Percentiles rank a stretch among this genome's conserved stretches.
phyloP scores from a whole-genome alignment of 2,113 vertebrate species.

The Tragelaphus strepsiceros region DNA sequence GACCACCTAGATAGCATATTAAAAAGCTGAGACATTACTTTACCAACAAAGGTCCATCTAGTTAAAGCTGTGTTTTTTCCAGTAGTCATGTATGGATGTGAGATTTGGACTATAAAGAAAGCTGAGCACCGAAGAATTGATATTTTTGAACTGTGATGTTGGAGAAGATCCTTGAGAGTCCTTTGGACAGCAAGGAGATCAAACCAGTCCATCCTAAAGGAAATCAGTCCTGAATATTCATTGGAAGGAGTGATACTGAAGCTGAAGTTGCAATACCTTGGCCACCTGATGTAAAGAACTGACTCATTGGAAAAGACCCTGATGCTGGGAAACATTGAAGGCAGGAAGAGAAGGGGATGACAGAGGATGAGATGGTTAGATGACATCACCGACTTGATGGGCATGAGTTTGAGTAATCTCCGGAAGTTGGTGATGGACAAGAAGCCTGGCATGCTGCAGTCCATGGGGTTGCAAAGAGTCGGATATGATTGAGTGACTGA shows the following conservation, averaged over 20 bases:
- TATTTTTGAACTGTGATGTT: not conserved
- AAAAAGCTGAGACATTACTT: not conserved
- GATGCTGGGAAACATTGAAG: not conserved
- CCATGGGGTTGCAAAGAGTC: not conserved
- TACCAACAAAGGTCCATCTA: not conserved
- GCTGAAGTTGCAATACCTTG: not conserved
- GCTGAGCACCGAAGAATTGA: not conserved
- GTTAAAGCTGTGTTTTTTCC: not conserved
- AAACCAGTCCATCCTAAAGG: not conserved
- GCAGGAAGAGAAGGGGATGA: not conserved
- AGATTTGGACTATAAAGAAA: not conserved
- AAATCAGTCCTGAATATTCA: not conserved
- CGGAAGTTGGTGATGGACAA: not conserved
- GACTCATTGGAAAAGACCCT: not conserved
- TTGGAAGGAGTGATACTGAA: not conserved
- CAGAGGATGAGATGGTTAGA: not conserved
- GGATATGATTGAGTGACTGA: not conserved
- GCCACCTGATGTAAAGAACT: not conserved
- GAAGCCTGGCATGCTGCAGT: not conserved
- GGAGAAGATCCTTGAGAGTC: not conserved
- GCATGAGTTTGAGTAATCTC: not conserved
- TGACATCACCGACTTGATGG: not conserved
- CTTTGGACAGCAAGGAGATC: not conserved
- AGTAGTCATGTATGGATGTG: not conserved
- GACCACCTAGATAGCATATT: not conserved